Percentiles rank a stretch among this genome's conserved stretches.
Conservation (phyloP, 1,140 invertebrate species). For the Drosophila navojoa region DNA sequence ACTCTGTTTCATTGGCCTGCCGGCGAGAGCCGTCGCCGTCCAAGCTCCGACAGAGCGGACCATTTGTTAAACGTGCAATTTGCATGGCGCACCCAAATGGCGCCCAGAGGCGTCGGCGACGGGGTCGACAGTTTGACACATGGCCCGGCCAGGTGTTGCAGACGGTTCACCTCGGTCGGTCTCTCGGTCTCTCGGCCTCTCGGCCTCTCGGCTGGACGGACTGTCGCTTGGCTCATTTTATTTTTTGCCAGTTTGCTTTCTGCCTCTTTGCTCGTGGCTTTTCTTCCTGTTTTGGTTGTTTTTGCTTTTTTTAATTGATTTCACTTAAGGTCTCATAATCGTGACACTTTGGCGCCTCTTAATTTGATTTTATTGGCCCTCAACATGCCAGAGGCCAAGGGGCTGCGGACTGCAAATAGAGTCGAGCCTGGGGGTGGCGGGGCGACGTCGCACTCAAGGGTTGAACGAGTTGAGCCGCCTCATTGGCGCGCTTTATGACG, state of each 20-base stretch:
- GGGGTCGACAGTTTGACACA: slow-evolving; percentile 66
- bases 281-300: slow-evolving; percentile 8
- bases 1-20: neutral
- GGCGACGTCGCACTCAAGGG: slow-evolving; percentile 1
- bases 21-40: neutral
- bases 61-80: slow-evolving; percentile 71
- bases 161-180: neutral
- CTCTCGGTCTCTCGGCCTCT: neutral
- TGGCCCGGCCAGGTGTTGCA: slow-evolving; percentile 32
- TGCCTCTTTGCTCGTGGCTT: slow-evolving; percentile 15
- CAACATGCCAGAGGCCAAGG: slow-evolving; percentile 51
- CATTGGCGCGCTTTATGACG: slow-evolving; percentile 75
- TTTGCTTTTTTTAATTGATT: slow-evolving; percentile 73
- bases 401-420: neutral
- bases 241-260: slow-evolving; percentile 20
- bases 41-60: slow-evolving; percentile 10
- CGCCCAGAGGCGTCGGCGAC: slow-evolving; percentile 38
- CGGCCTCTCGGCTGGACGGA: too few species aligned
- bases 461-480: slow-evolving; percentile 62
- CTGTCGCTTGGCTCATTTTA: slow-evolving; percentile 26
- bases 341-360: slow-evolving; percentile 81
- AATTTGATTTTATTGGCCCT: slow-evolving; percentile 81
- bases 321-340: slow-evolving; percentile 80
- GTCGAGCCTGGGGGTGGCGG: neutral
- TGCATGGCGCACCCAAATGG: slow-evolving; percentile 60